A percentile compares a stretch with the other conserved stretches of the same genome.
phyloP scores from a whole-genome alignment of 2,888 invertebrate species.

The Lordiphosa fenestrarum region DNA sequence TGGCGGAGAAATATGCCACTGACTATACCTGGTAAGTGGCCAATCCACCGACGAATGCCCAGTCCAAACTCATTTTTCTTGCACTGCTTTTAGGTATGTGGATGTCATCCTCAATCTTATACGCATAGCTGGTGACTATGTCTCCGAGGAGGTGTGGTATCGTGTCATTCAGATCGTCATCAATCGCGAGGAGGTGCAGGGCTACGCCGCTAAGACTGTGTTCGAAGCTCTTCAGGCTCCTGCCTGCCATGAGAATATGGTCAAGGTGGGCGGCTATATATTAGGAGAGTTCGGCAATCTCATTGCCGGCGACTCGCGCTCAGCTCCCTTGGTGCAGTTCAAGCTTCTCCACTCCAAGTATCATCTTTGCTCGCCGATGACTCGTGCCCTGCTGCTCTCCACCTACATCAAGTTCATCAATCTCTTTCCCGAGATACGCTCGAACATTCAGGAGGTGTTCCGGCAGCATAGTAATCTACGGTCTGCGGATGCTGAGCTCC shows the following conservation, averaged over 20 bases:
- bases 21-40: constrained; percentile 98
- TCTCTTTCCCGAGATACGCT: constrained; percentile 98
- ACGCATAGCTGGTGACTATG: constrained; percentile 99
- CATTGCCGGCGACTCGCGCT: constrained; percentile 98
- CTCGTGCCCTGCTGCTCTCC: constrained; percentile 96
- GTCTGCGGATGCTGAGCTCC: constrained; percentile 98
- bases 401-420: constrained; percentile 99
- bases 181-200: constrained; percentile 99
- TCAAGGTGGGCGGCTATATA: constrained; percentile 99
- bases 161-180: constrained; percentile 99
- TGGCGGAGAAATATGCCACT: constrained; percentile 99
- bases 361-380: constrained; percentile 98
- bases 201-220: constrained; percentile 99
- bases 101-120: constrained; percentile 99
- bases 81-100: constrained; percentile 82
- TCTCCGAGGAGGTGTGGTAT: constrained; percentile 99
- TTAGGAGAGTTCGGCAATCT: constrained; percentile 99
- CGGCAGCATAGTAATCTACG: constrained; percentile 96
- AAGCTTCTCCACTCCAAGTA: constrained; percentile 99
- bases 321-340: constrained; percentile 98
- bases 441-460: constrained; percentile 96
- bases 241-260: constrained; percentile 99
- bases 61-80: background rate
- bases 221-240: constrained; percentile 99
- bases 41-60: background rate